These are phyloP conservation scores for Momotus momota DNA, from an alignment of 2,797 vertebrate species.

Conservation along the genomic window DNA sequence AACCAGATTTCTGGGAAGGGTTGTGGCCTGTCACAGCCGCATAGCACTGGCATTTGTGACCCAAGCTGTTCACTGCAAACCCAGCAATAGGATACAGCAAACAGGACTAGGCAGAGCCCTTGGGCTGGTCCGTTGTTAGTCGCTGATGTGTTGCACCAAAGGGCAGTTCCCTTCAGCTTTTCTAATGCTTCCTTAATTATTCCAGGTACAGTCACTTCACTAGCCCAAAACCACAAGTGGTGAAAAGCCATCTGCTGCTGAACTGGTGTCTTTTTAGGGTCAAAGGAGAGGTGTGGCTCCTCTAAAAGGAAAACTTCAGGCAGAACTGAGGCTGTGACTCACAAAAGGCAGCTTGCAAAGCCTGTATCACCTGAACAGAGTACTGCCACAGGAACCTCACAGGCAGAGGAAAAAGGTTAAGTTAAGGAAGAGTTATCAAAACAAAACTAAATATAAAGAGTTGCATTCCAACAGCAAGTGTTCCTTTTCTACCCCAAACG, in stretches of 20 bases:
- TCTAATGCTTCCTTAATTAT: accelerated
- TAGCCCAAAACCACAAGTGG: accelerated
- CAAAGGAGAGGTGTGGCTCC: background rate
- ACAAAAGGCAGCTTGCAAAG: background rate
- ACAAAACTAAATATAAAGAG: background rate
- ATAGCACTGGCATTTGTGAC: no score
- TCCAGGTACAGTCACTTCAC: no score
- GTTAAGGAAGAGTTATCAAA: background rate
- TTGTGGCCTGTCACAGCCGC: no score
- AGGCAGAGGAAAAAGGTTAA: background rate
- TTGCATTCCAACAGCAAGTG: background rate
- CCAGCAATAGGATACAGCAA: background rate
- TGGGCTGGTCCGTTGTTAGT: no score
- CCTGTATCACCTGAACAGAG: accelerated
- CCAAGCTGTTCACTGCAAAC: no score
- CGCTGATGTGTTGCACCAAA: no score
- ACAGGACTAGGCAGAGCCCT: background rate
- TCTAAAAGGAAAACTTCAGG: background rate
- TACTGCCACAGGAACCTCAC: background rate
- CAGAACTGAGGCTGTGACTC: accelerated
- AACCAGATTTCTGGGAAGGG: background rate
- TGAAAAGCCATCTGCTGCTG: background rate
- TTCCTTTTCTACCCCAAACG: no score
- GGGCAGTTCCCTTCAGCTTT: background rate
- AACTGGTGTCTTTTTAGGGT: accelerated